These are phyloP conservation scores for Thryonomys swinderianus DNA, from an alignment of 2,113 vertebrate species.

Conservation along the genomic window DNA sequence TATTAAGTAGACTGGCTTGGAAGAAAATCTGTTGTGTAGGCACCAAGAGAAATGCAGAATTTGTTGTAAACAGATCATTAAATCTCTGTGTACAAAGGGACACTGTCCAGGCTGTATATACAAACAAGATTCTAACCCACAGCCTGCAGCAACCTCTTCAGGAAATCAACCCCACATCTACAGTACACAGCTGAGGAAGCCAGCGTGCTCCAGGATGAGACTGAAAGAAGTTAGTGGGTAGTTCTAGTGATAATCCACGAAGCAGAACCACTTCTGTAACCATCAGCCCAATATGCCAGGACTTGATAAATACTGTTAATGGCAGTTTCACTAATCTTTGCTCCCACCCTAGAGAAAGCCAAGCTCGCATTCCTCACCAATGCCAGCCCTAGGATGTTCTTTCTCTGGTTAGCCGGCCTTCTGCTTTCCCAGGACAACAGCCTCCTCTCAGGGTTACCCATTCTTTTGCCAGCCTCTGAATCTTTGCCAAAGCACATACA, in stretches of 20 bases:
- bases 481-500: not conserved
- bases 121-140: constrained; percentile 10
- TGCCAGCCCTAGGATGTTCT: too few relatives aligned
- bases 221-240: not conserved
- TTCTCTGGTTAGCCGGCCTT: not conserved
- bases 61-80: not conserved
- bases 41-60: not conserved
- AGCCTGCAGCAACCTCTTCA: not conserved
- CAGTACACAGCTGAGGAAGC: not conserved
- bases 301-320: not conserved
- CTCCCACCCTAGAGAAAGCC: not conserved
- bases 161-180: not conserved
- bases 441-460: not conserved
- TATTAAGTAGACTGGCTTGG: not conserved
- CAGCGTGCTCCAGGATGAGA: not conserved
- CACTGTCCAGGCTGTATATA: not conserved
- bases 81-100: not conserved
- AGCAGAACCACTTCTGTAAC: not conserved
- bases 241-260: not conserved
- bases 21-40: not conserved
- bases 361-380: not conserved
- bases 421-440: not conserved
- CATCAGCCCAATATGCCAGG: not conserved
- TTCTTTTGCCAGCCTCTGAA: not conserved
- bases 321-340: not conserved